Evolutionary conservation across 2,113 vertebrate species (phyloP).

Genomic region (Podarcis raffonei): DNA sequence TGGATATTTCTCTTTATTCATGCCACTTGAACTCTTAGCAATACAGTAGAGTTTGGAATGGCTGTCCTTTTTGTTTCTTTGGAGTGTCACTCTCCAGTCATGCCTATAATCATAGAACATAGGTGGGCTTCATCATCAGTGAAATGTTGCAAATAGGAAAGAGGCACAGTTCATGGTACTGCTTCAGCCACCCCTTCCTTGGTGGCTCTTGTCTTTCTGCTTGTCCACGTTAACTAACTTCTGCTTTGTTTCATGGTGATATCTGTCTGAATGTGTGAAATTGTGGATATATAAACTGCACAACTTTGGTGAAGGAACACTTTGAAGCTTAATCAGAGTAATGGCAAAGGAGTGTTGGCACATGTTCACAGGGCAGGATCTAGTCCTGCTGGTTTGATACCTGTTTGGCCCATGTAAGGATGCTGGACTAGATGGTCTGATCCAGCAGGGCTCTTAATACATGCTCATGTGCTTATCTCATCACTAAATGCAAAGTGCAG

Average conservation of each 20-base stretch:
- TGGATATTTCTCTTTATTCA: neutral
- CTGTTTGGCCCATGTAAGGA: no score
- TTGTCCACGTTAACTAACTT: neutral
- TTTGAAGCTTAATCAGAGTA: neutral
- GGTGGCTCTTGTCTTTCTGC: neutral
- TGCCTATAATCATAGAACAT: neutral
- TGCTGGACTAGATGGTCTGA: no score
- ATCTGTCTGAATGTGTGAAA: neutral
- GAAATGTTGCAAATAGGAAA: neutral
- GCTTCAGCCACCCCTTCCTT: neutral
- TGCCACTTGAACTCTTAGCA: neutral
- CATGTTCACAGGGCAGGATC: neutral
- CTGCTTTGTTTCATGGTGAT: no score
- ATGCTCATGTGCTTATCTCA: neutral
- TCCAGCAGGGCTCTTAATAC: no score
- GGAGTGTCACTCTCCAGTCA: neutral
- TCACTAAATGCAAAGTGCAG: neutral
- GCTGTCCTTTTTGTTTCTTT: neutral
- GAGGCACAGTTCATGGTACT: neutral
- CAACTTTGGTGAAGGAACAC: neutral
- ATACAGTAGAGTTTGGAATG: neutral
- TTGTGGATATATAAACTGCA: neutral
- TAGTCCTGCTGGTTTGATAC: neutral
- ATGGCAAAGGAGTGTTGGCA: neutral
- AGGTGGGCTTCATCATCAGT: neutral